Percentiles rank a stretch among this genome's conserved stretches.
Evolutionary conservation across 1,140 invertebrate genomes (phyloP).

Genomic region (Helicoverpa zea): DNA sequence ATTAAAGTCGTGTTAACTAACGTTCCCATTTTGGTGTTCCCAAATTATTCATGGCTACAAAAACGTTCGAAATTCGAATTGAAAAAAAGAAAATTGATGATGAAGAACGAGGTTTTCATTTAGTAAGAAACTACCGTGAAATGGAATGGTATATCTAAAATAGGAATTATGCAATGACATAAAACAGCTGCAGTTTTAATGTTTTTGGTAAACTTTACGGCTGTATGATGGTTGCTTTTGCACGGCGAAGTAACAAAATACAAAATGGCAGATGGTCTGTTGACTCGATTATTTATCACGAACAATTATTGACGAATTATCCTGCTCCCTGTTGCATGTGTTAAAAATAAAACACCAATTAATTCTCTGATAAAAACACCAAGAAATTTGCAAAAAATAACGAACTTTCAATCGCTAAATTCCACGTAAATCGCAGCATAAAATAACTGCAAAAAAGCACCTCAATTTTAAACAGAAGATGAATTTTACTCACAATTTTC

Average conservation of each 20-base stretch:
- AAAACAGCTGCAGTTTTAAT: background rate
- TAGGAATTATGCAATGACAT: background rate
- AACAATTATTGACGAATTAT: background rate
- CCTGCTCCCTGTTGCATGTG: background rate
- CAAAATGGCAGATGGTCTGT: background rate
- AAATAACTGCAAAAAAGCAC: background rate
- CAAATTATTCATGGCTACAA: background rate
- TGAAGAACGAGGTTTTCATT: background rate
- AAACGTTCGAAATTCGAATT: background rate
- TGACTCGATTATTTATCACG: background rate
- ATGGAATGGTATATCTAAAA: background rate
- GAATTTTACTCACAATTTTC: conserved; percentile 42
- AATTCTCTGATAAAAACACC: background rate
- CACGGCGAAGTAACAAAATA: background rate
- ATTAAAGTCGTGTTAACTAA: conserved; percentile 35
- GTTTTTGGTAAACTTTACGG: background rate
- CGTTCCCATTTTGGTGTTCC: background rate
- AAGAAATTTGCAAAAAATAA: background rate
- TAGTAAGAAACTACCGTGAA: conserved; percentile 3
- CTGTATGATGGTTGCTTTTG: background rate
- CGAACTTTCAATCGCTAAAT: background rate
- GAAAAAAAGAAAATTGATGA: background rate
- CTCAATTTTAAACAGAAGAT: background rate
- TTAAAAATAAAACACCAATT: conserved; percentile 5
- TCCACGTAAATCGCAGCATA: background rate